Evolutionary conservation across 1,140 invertebrate species (phyloP).

Genomic region (Tetramorium simillimum): DNA sequence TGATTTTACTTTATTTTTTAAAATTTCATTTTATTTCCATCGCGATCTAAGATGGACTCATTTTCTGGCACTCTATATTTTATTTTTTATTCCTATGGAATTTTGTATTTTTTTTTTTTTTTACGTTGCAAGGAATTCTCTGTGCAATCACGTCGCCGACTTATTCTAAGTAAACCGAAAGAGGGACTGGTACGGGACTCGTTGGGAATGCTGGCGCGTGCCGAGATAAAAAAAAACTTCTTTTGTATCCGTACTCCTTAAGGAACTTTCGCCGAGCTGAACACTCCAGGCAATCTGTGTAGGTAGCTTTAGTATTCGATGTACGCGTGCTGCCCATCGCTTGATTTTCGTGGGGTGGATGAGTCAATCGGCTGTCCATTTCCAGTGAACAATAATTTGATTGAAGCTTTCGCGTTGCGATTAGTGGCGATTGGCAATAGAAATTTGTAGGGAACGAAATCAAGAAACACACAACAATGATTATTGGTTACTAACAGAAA

Average conservation of each 20-base stretch:
- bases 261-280: constrained; percentile 56
- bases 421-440: constrained; percentile 45
- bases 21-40: neutral
- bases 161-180: constrained; percentile 16
- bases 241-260: constrained; percentile 60
- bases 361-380: constrained; percentile 14
- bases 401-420: constrained; percentile 19
- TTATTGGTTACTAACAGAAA: constrained; percentile 9
- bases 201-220: constrained; percentile 32
- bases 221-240: constrained; percentile 44
- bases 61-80: neutral
- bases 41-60: neutral
- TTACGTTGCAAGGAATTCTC: neutral
- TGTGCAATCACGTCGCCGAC: neutral
- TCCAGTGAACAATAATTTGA: constrained; percentile 1
- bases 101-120: neutral
- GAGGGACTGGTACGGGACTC: constrained; percentile 32
- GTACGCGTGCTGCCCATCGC: constrained; percentile 44
- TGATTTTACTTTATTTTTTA: neutral
- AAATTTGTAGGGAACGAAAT: neutral
- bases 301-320: constrained; percentile 59
- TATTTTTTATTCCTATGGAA: neutral
- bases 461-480: neutral
- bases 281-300: constrained; percentile 35
- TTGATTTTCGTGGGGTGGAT: constrained; percentile 53